A percentile compares a stretch with the other conserved stretches of the same genome.
phyloP scores from a whole-genome alignment of 1,140 invertebrate genomes.

The Ceratitis capitata region DNA sequence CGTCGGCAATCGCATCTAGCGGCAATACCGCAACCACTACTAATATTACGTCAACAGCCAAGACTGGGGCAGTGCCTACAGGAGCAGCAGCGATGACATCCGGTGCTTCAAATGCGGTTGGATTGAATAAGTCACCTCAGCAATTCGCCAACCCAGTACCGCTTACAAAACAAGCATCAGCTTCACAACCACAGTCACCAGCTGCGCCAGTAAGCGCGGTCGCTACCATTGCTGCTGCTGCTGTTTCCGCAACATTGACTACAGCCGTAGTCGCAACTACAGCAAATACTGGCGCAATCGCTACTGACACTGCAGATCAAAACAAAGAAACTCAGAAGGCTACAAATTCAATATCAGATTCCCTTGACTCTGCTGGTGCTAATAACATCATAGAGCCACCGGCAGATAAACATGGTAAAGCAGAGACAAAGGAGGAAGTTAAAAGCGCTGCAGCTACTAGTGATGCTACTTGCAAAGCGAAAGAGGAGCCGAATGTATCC shows the following conservation, averaged over 20 bases:
- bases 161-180: constrained; percentile 35
- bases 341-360: constrained; percentile 4
- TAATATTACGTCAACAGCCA: constrained; percentile 24
- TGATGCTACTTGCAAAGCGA: neutral
- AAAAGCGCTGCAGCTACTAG: neutral
- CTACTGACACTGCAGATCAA: neutral
- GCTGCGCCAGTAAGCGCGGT: neutral
- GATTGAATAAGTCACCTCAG: constrained; percentile 34
- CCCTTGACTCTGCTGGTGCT: neutral
- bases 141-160: constrained; percentile 31
- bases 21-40: neutral
- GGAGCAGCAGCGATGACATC: constrained; percentile 16
- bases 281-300: neutral
- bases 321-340: neutral
- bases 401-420: neutral
- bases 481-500: neutral
- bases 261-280: neutral
- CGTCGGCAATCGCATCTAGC: neutral
- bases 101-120: neutral
- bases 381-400: neutral
- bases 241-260: neutral
- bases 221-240: neutral
- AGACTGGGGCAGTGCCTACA: constrained; percentile 37
- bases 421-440: neutral
- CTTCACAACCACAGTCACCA: neutral